These are phyloP conservation scores for Polymixis flavicincta DNA, from an alignment of 2,888 invertebrate genomes.

Conservation along the genomic window DNA sequence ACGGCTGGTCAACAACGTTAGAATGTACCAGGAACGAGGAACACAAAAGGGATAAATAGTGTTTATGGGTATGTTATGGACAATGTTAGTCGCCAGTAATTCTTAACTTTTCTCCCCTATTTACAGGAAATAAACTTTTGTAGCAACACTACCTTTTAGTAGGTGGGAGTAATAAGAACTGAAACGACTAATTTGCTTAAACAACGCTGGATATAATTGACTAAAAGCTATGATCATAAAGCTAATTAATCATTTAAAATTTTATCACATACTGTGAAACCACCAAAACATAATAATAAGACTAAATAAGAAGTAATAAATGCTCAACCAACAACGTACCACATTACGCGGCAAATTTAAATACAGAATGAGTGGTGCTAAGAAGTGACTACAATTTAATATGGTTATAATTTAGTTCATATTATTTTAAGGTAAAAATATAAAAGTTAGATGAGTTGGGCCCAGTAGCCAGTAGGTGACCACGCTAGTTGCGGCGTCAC, in stretches of 20 bases:
- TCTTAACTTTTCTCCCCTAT: neutral
- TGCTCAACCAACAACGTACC: conserved; percentile 14
- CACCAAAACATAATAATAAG: conserved; percentile 7
- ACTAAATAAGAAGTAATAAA: conserved; percentile 26
- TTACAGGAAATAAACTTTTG: conserved; percentile 21
- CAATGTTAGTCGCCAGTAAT: neutral
- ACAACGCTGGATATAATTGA: neutral
- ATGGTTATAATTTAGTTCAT: neutral
- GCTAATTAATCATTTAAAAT: neutral
- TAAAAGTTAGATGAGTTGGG: neutral
- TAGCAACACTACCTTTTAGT: conserved; percentile 46
- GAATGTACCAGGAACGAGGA: neutral
- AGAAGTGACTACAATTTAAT: neutral
- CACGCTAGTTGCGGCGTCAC: no score
- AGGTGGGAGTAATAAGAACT: conserved; percentile 49
- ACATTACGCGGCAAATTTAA: conserved; percentile 71
- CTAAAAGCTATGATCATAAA: neutral
- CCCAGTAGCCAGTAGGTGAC: no score
- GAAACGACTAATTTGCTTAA: conserved; percentile 46
- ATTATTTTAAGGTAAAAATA: neutral
- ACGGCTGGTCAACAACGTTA: neutral
- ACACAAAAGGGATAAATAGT: neutral
- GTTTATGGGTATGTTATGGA: neutral
- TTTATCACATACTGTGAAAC: neutral
- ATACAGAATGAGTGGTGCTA: conserved; percentile 46